Conservation (phyloP, 2,888 invertebrate species). For the Gryllus longicercus region DNA sequence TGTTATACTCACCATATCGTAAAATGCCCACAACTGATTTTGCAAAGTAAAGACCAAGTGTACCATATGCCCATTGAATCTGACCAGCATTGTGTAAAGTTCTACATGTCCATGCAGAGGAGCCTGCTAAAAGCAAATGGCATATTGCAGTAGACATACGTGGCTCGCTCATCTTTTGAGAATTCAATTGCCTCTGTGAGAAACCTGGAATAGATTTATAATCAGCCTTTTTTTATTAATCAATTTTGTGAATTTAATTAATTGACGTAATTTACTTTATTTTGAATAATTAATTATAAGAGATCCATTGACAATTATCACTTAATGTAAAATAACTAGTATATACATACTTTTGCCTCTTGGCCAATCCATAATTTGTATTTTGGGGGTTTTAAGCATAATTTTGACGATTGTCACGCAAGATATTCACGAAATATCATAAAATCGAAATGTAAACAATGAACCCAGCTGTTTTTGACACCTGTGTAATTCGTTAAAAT, state of each 20-base stretch:
- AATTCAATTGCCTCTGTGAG: background rate
- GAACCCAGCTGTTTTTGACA: too few relatives aligned
- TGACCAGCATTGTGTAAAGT: constrained; percentile 5
- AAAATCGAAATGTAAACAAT: too few relatives aligned
- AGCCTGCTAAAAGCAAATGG: background rate
- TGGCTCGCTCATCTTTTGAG: background rate
- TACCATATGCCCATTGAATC: background rate
- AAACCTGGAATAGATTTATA: background rate
- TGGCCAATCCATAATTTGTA: background rate
- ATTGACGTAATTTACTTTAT: background rate
- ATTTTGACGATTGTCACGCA: too few relatives aligned
- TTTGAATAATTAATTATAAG: too few relatives aligned
- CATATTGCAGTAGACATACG: background rate
- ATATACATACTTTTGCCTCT: background rate
- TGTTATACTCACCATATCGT: background rate
- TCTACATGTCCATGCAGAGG: background rate
- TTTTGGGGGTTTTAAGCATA: background rate
- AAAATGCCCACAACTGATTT: background rate
- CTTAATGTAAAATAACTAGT: background rate
- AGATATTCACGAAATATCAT: too few relatives aligned
- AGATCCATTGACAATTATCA: background rate
- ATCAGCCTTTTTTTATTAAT: background rate
- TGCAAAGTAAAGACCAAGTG: background rate
- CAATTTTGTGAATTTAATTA: background rate
- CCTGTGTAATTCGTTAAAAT: too few relatives aligned